Base-by-base conservation (phyloP, 2,113 vertebrate species). In the Nothobranchius kuhntae region DNA sequence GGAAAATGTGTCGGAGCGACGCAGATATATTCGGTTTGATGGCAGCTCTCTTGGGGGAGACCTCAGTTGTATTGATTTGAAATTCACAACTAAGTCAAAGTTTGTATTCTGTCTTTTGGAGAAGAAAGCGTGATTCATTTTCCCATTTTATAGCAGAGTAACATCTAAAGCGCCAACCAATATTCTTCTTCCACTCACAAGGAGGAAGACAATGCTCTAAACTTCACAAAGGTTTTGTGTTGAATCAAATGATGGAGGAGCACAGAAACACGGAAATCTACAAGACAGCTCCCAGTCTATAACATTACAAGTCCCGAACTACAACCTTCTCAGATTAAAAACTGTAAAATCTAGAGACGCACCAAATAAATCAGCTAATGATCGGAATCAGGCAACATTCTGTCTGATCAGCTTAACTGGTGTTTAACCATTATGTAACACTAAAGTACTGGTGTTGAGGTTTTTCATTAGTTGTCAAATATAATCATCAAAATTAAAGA, bases 11-110 rank as follows among this genome's bases (percentile, higher is more conserved):
- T 80, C 59, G 30, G 71, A 79, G 73, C 46, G 60, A 77, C 53
- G 58, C 81, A 75, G 80, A 90, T 88, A 66, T 71, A 92, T 92
- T 87, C 83, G 30, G 90, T 92, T 93, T 92, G 90, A 92, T 88
- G 89, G 63, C 77, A 61, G 80, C 65, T 15, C 74, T 87, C 86
- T 75, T 21, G 14, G 9, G 3, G 53, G 81, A 78, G 86, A 77
- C 78, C 75, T 73, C 75, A 72, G 68, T 80, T 83, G 87, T 90
- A 91, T 90, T 91, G 91, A 92, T 92, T 88, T 91, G 82, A 92
- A 88, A 90, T 85, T 85, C 82, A 89, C 83, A 85, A 89, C 81
- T 72, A 78, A 82, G 88, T 78, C 71, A 75, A 85, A 88, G 80
- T 83, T 80, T 80, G 78, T 73, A 72, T 73, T 69, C 48, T 51